Base-by-base conservation (phyloP, 53 echinoderm and acorn worm species). In the Astropecten irregularis region DNA sequence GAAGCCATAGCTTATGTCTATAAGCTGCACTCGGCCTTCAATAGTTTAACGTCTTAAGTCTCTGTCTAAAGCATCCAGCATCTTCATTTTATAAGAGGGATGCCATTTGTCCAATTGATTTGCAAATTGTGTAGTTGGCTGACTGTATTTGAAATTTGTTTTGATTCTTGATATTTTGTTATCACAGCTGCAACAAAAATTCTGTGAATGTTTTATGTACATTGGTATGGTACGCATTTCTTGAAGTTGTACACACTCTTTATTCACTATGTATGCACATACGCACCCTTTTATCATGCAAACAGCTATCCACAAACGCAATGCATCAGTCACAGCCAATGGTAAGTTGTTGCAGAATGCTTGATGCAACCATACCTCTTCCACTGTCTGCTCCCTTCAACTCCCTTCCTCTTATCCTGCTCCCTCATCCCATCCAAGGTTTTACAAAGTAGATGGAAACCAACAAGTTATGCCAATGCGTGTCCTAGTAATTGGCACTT, bases 251-350 rank as follows among this genome's bases (percentile, higher is more conserved):
- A n/a, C 19, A 14, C 36, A 73, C 73, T 52, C 11, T 68, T 53
- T 68, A 77, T 86, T 71, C 59, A 63, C 59, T 77, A 21, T 52
- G 28, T 82, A 23, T 54, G 55, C 67, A 82, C 68, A 51, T 82
- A 68, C 68, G 38, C 83, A 82, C 66, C 10, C 83, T 82, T 68
- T 51, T 68, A 67, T 66, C 68, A 82, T 37, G 68, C 51, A 82
- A 67, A 82, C 83, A 82, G 66, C 53, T 82, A 65, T 53, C 66
- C 83, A 82, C 40, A 67, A 42, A 58, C 69, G 69, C 71, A 68
- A 84, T 69, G 69, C 69, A 37, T 69, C 68, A 4, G 46, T 70
- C 84, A 59, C 36, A 56, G 34, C 23, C 31, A 84, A 53, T 70
- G 58, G 79, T 79, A 79, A 79, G 79, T 79, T 46, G 23, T 21